These are phyloP conservation scores for Gallinago nigripennis DNA, from an alignment of 2,797 vertebrate genomes.

Conservation along the genomic window DNA sequence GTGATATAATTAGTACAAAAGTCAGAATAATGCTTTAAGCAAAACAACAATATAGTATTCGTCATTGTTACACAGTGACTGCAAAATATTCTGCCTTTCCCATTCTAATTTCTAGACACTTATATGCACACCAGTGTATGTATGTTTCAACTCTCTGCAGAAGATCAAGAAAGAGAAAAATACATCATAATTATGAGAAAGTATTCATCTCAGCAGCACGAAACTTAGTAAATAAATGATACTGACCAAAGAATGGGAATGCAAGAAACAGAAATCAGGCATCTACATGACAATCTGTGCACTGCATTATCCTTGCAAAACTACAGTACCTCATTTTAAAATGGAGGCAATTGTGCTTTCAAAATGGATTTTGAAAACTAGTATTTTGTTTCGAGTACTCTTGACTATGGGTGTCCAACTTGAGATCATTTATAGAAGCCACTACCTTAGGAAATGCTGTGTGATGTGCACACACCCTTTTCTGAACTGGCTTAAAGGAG, in stretches of 20 bases:
- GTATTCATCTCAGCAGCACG: neutral
- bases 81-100: neutral
- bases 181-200: neutral
- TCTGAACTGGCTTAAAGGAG: neutral
- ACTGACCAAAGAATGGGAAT: neutral
- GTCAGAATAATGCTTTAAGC: neutral
- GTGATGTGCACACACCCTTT: neutral
- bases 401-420: neutral
- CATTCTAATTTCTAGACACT: neutral
- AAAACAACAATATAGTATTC: neutral
- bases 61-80: neutral
- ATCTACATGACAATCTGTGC: neutral
- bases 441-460: neutral
- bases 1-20: neutral
- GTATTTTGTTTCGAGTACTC: neutral
- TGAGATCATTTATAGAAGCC: neutral
- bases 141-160: neutral
- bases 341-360: neutral
- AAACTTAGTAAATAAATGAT: neutral
- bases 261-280: neutral
- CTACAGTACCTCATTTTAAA: neutral
- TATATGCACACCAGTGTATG: rapidly evolving
- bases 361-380: neutral
- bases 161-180: neutral
- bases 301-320: neutral